Evolutionary conservation across 2,888 invertebrate genomes (phyloP), one percentile per base, ranked within the genome.

Genomic region (Drosophila hamatofila): DNA sequence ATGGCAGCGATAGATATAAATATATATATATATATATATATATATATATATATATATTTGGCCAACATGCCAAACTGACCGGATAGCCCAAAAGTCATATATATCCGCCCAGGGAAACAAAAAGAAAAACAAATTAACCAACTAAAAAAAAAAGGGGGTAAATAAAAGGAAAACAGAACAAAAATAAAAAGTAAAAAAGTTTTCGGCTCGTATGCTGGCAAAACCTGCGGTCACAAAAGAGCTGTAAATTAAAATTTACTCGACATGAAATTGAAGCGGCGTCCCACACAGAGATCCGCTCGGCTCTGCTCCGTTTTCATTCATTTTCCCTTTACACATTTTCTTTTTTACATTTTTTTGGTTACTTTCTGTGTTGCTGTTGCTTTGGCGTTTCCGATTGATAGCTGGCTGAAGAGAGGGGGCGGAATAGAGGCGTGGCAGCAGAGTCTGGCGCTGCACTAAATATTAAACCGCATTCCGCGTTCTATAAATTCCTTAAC

Each of bases 161-260:
- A 35, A 33, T 30, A 18, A 14, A 25, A 35, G 4, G 4, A 35
- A 35, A 14, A 4, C 4, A 14, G n/a, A 37, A 37, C 2, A 37
- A 37, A 57, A 48, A 37, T 56, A 37, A 41, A 61, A 55, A 41
- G 48, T 39, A 46, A 9, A 46, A 52, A 64, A 71, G 56, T 76
- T 81, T 80, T 81, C 72, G 77, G 71, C 80, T 76, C 70, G 67
- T 80, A 80, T 87, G 80, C 58, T 73, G 75, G 81, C 71, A 72
- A 69, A 81, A 74, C 78, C 81, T 81, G 84, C 73, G 84, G 83
- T 81, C 88, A 86, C 86, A 83, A 78, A 88, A 87, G 86, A 78
- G 88, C 81, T 86, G 86, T 88, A 88, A 87, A 87, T 88, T 87
- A 80, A 86, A 87, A 86, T 87, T 86, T 83, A 81, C 81, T 80